Percentiles rank a stretch among this genome's conserved stretches.
These are phyloP conservation scores for Tipula helvola DNA, from an alignment of 2,888 invertebrate species.

Conservation along the genomic window DNA sequence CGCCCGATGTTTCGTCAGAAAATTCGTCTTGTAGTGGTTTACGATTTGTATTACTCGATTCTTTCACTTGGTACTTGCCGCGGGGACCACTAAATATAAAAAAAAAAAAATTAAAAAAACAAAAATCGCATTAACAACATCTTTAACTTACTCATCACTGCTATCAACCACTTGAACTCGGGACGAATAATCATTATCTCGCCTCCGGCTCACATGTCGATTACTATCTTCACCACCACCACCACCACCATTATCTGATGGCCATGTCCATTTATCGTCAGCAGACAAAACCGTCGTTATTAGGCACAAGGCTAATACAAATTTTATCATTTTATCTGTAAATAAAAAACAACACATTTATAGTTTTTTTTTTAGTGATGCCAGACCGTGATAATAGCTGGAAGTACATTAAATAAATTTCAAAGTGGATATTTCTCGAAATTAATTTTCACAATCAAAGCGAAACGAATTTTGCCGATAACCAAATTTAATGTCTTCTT, in stretches of 20 bases:
- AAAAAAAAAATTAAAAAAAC: too few relatives aligned
- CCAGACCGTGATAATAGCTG: neutral
- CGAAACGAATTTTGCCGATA: neutral
- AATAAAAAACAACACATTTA: neutral
- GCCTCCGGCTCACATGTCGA: neutral
- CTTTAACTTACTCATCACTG: neutral
- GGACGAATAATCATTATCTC: neutral
- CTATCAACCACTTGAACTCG: neutral
- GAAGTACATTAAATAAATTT: neutral
- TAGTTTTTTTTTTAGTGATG: neutral
- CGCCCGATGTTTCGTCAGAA: constrained; percentile 15
- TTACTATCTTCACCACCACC: neutral
- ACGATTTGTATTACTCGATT: neutral
- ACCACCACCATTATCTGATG: neutral
- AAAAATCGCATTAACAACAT: neutral
- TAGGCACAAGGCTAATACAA: neutral
- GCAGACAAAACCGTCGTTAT: neutral
- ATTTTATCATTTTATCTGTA: neutral
- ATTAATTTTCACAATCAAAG: neutral
- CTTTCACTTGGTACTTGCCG: neutral
- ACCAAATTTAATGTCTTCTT: neutral
- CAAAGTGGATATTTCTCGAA: neutral
- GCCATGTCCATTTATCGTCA: constrained; percentile 8
- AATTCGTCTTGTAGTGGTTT: constrained; percentile 5
- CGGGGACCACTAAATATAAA: neutral